Conservation (phyloP, 2,797 vertebrate species). For the Pseudochirops cupreus region DNA sequence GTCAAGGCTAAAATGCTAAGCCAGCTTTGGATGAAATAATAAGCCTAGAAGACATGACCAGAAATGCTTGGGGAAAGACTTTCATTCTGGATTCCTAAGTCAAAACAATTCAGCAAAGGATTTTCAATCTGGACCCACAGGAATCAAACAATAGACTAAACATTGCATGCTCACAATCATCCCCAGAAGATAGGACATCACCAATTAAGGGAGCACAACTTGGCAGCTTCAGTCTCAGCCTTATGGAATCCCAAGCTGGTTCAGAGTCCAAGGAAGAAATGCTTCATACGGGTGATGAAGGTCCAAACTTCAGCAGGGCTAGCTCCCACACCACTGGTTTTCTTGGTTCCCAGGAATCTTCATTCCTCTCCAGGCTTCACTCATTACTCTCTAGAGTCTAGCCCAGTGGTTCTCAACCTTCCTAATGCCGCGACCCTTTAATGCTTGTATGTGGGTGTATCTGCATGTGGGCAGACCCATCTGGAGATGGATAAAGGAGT, state of each 20-base stretch:
- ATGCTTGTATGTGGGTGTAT: too few relatives aligned
- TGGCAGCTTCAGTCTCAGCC: slow-evolving; percentile 1
- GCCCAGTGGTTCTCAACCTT: too few relatives aligned
- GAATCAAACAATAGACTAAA: slow-evolving; percentile 67
- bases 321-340: neutral
- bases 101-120: slow-evolving; percentile 9
- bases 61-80: slow-evolving; percentile 55
- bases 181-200: slow-evolving; percentile 7
- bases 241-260: neutral
- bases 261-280: neutral
- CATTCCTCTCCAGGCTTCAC: neutral
- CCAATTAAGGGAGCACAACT: neutral
- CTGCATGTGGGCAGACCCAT: too few relatives aligned
- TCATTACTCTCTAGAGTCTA: neutral
- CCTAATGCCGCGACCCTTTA: too few relatives aligned
- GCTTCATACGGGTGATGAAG: neutral
- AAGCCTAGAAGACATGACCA: slow-evolving; percentile 1
- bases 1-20: slow-evolving; percentile 28
- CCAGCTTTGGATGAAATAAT: slow-evolving; percentile 6
- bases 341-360: neutral
- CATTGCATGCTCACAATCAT: slow-evolving; percentile 31
- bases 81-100: slow-evolving; percentile 59
- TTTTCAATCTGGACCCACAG: slow-evolving; percentile 60
- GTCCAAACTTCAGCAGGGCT: neutral
- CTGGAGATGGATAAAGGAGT: too few relatives aligned